Base-by-base conservation (phyloP, 2,113 vertebrate species). In the Tapirus terrestris region DNA sequence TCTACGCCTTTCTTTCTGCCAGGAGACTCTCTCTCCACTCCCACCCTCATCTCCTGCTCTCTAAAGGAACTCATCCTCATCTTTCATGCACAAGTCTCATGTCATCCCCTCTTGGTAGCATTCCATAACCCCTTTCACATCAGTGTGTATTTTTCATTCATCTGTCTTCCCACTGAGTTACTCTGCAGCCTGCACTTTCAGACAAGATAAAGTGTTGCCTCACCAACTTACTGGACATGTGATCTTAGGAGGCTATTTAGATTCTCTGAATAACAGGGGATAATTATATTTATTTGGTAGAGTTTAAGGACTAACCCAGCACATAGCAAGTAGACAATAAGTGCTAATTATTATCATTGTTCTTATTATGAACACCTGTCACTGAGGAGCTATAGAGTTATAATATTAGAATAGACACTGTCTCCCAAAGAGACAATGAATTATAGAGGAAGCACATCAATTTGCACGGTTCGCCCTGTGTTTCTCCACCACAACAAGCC, bases 271-370 rank as follows among this genome's bases (percentile, higher is more conserved):
- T 48, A 93, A 73, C 25, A 68, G n/a, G 29, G n/a, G 25, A 43
- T 68, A 91, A 80, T 93, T 94, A 36, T 27, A 87, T 87, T 89
- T 91, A 95, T 53, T 70, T 88, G 67, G 51, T 70, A 73, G 58
- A 43, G 25, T 53, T 82, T 89, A 73, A 87, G 77, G 33, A 48
- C 39, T 36, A 94, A 72, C 43, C 36, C 65, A 85, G 60, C 45
- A 85, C 27, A 76, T 0, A 70, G n/a, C 39, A 61, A 93, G 56
- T 56, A 63, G 11, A 68, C 39, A 60, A 8, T 80, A 76, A 80
- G 13, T 61, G 56, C 12, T 70, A 92, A 95, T 77, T 56, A 88
- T 43, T 79, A 36, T 31, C 68, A 65, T 61, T 76, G 68, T 81
- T 72, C 3, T 72, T 65, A 91, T 63, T 68, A 83, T 18, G 73